Conservation (phyloP, 2,888 invertebrate species). For the Crocallis elinguaria region DNA sequence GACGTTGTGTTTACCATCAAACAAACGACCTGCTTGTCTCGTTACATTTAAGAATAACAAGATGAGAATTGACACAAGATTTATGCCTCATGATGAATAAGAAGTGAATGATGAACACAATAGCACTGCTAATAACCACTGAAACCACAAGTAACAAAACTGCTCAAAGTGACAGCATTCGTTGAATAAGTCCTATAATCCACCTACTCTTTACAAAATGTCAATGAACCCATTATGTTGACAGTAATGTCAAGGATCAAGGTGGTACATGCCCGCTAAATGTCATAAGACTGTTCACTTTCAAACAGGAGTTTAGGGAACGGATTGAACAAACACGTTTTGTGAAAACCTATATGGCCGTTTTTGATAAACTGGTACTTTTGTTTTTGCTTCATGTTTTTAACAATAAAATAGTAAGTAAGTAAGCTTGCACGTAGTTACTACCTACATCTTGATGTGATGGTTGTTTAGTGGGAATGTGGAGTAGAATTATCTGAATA, state of each 20-base stretch:
- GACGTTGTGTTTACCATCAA: no score
- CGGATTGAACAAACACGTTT: background rate
- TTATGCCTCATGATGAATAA: no score
- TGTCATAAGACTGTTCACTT: constrained; percentile 15
- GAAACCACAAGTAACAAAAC: background rate
- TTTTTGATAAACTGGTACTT: background rate
- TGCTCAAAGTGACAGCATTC: background rate
- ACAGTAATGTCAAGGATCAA: constrained; percentile 39
- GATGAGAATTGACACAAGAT: no score
- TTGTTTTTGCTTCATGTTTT: background rate
- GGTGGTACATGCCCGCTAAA: constrained; percentile 27
- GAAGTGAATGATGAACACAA: no score
- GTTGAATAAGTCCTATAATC: constrained; percentile 1
- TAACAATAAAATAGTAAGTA: no score
- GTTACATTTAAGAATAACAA: no score
- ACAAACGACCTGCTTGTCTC: no score
- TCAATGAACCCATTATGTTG: constrained; percentile 33
- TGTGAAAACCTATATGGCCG: background rate
- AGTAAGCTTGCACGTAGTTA: no score
- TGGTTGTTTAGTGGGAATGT: no score
- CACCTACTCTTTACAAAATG: constrained; percentile 24
- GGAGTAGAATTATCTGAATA: no score
- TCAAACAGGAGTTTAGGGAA: background rate
- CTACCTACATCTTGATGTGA: no score
- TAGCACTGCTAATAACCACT: background rate